Evolutionary conservation across 2,113 vertebrate genomes (phyloP).

Genomic region (Istiophorus platypterus): DNA sequence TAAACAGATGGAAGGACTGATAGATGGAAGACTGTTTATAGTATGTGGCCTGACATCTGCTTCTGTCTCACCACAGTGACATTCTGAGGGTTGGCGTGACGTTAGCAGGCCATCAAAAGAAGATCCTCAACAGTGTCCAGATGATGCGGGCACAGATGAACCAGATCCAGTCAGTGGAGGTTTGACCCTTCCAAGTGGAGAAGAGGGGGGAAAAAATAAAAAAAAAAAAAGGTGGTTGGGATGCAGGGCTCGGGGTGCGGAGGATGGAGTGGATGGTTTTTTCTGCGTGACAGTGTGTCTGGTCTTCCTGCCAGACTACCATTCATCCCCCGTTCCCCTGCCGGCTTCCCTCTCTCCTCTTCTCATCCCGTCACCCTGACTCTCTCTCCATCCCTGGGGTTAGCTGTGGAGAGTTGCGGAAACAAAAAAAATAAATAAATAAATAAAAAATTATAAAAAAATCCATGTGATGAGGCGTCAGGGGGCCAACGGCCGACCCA

Average conservation of each 20-base stretch:
- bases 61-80: conserved; percentile 86
- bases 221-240: conserved; percentile 24
- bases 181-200: conserved; percentile 85
- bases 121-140: conserved; percentile 99
- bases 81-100: conserved; percentile 98
- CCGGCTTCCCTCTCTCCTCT: conserved; percentile 38
- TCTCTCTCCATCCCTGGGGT: conserved; percentile 58
- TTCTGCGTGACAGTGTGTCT: conserved; percentile 71
- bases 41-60: conserved; percentile 54
- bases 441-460: neutral
- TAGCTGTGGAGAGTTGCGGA: conserved; percentile 44
- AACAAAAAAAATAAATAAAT: neutral
- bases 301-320: conserved; percentile 74
- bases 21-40: conserved; percentile 5
- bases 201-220: conserved; percentile 22
- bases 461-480: conserved; percentile 42
- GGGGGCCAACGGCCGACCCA: conserved; percentile 34
- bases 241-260: conserved; percentile 53
- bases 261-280: conserved; percentile 72
- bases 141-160: conserved; percentile 99
- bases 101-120: conserved; percentile 99
- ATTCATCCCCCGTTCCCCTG: conserved; percentile 54
- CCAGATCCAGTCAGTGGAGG: conserved; percentile 99
- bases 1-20: neutral
- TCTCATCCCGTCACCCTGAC: conserved; percentile 35